Conservation (phyloP, 2,888 invertebrate species). For the Tuberolachnus salignus region DNA sequence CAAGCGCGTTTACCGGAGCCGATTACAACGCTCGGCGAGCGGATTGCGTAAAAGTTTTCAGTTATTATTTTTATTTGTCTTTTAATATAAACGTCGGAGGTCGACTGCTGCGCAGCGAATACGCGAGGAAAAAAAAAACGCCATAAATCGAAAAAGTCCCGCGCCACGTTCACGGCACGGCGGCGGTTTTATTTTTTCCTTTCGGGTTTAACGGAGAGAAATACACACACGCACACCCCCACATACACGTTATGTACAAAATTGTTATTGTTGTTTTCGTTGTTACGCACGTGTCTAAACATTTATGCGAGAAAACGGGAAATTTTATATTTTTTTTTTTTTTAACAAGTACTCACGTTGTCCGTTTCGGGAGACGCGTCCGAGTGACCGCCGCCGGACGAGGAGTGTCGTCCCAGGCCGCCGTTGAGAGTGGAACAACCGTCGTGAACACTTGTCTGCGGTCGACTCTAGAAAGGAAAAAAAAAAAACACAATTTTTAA, state of each 20-base stretch:
- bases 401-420: conserved; percentile 59
- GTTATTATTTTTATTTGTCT: no score
- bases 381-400: conserved; percentile 42
- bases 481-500: conserved; percentile 52
- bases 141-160: conserved; percentile 38
- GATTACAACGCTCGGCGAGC: not conserved
- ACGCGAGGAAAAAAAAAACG: conserved; percentile 1
- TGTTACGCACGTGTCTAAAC: no score
- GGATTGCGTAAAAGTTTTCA: conserved; percentile 25
- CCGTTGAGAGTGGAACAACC: conserved; percentile 60
- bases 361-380: conserved; percentile 60
- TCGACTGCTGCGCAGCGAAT: not conserved
- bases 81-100: conserved; percentile 30
- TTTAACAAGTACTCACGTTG: conserved; percentile 59
- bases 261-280: no score
- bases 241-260: no score
- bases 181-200: not conserved
- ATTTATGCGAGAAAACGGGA: not conserved
- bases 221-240: not conserved
- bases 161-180: not conserved
- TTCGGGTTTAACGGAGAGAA: conserved; percentile 5
- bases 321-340: no score
- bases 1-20: not conserved
- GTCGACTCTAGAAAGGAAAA: conserved; percentile 66
- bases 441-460: conserved; percentile 67